A percentile compares a stretch with the other conserved stretches of the same genome.
Conservation (phyloP, 2,888 invertebrate genomes). For the Drosophila neotestacea region DNA sequence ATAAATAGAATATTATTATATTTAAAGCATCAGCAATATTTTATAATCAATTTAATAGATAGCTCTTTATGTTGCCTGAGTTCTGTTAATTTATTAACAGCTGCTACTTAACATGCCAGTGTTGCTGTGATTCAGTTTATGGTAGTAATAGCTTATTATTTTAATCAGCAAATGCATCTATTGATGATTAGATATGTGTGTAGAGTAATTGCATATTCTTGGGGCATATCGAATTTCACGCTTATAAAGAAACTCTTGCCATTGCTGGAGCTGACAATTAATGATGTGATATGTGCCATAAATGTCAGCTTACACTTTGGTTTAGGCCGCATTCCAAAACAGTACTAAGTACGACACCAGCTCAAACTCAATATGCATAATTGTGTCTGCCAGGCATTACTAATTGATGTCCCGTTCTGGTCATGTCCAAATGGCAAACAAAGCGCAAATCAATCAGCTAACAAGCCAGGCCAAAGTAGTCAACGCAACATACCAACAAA, state of each 20-base stretch:
- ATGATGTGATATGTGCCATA: constrained; percentile 48
- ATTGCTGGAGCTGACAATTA: constrained; percentile 41
- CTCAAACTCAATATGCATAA: constrained; percentile 70
- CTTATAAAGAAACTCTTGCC: constrained; percentile 36
- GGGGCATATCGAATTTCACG: constrained; percentile 34
- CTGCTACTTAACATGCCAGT: constrained; percentile 13
- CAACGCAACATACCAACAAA: constrained; percentile 35
- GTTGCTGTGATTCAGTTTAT: constrained; percentile 12
- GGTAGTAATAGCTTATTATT: constrained; percentile 12
- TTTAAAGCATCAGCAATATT: no score
- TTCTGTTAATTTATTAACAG: constrained; percentile 1
- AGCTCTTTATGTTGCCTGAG: background rate
- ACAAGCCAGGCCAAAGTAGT: constrained; percentile 49
- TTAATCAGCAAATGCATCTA: constrained; percentile 11
- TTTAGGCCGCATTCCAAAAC: constrained; percentile 31
- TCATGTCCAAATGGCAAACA: constrained; percentile 74
- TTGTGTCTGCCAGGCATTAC: constrained; percentile 76
- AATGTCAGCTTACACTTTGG: constrained; percentile 34
- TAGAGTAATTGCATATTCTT: constrained; percentile 35
- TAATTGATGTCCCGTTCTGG: constrained; percentile 76
- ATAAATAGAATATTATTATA: no score
- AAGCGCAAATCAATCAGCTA: constrained; percentile 79
- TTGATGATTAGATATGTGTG: constrained; percentile 2
- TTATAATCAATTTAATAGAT: background rate
- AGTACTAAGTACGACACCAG: constrained; percentile 20